Evolutionary conservation across 2,113 vertebrate species (phyloP), one percentile per base, ranked within the genome.

Genomic region (Genyomyrus donnyi): DNA sequence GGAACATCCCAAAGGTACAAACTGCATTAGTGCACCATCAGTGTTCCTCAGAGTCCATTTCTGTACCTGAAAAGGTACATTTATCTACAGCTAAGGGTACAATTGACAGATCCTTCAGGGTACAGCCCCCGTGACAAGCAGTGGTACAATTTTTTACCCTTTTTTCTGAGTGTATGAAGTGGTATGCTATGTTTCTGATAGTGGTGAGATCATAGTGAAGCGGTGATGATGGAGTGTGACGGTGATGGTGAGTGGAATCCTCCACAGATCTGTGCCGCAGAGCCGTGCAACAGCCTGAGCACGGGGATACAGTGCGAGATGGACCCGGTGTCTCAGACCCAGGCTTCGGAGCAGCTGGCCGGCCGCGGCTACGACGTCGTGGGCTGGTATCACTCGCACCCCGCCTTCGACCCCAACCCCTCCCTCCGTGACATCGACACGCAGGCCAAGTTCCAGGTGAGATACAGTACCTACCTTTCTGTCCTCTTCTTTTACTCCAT

Each of bases 331-430:
- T 98, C 98, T 52, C 98, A 99, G 74, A 99, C 98, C 0, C 98
- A 98, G 92, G 98, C 98, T 49, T 98, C 97, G 0, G 98, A 99
- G 74, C 89, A 95, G 1, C 95, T 99, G 92, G 96, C 96, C 0
- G 94, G 94, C 17, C 93, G 97, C 89, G 98, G 98, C 6, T 96
- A 96, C 91, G 94, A 94, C 15, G 96, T 99, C 0, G 96, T 99
- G 10, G 98, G 98, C 5, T 99, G 98, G 98, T 99, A 99, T 94
- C 98, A 99, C 91, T 99, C 98, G 0, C 98, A 99, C 91, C 98
- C 98, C 0, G 96, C 98, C 45, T 99, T 99, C 56, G 97, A 98
- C 39, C 97, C 98, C 70, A 98, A 96, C 94, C 98, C 98, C 35
- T 99, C 98, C 0, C 93, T 99, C 10, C 94, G 98, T 31, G 98